A percentile compares a stretch with the other conserved stretches of the same genome.
Evolutionary conservation across 2,113 vertebrate species (phyloP).

Genomic region (Gadus macrocephalus): DNA sequence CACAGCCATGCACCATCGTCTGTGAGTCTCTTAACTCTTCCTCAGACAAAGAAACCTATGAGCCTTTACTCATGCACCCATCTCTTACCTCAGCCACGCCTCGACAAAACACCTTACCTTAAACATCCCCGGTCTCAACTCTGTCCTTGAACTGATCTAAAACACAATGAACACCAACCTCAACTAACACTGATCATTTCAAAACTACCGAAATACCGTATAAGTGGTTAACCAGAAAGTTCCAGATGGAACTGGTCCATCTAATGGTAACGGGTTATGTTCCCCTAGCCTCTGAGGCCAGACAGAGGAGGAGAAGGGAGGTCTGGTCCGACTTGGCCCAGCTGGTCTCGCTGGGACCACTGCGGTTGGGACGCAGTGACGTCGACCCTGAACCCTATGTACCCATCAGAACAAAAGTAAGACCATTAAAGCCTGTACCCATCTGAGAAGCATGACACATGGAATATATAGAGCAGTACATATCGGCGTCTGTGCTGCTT

Average conservation of each 20-base stretch:
- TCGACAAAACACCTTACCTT: no score
- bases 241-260: no score
- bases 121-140: not conserved
- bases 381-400: slow-evolving; percentile 8
- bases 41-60: no score
- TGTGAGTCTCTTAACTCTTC: slow-evolving; percentile 43
- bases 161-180: not conserved
- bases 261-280: not conserved
- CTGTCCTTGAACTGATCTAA: not conserved
- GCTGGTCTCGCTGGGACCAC: slow-evolving; percentile 55
- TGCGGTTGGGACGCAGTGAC: slow-evolving; percentile 38
- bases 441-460: not conserved
- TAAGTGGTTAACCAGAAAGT: not conserved
- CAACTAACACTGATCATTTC: not conserved
- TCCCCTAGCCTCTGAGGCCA: slow-evolving; percentile 44
- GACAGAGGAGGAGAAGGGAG: slow-evolving; percentile 42
- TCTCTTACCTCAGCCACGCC: no score
- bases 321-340: slow-evolving; percentile 9
- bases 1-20: slow-evolving; percentile 47
- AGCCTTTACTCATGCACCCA: no score
- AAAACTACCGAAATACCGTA: not conserved
- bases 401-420: slow-evolving; percentile 24
- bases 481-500: no score
- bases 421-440: not conserved
- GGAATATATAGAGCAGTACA: not conserved